Conservation (phyloP, 2,888 invertebrate species). For the Lamellibrachia columna region DNA sequence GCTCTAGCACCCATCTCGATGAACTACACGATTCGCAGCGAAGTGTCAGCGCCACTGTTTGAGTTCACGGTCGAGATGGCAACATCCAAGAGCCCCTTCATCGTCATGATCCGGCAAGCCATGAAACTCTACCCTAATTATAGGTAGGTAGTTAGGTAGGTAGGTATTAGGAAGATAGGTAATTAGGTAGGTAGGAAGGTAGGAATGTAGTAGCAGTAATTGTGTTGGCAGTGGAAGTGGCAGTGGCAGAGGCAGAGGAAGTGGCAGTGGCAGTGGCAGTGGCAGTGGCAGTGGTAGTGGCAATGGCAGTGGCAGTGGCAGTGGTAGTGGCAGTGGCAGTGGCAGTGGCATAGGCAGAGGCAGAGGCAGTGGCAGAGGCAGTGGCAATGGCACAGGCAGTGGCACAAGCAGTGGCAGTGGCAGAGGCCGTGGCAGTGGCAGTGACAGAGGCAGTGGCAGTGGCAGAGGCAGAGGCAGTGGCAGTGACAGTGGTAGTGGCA, state of each 20-base stretch:
- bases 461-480: slow-evolving; percentile 30
- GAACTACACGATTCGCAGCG: slow-evolving; percentile 6
- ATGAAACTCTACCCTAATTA: not conserved
- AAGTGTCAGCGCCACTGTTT: not conserved
- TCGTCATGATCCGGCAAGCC: not conserved
- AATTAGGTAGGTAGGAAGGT: too few species aligned
- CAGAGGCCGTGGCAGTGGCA: not conserved
- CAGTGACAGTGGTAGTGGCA: slow-evolving; percentile 13
- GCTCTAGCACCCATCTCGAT: not conserved
- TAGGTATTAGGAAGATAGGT: too few species aligned
- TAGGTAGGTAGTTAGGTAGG: not conserved
- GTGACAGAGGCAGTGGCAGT: not conserved
- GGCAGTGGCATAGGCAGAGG: not conserved
- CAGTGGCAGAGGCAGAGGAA: slow-evolving; percentile 23
- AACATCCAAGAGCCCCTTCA: slow-evolving; percentile 8
- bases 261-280: slow-evolving; percentile 20
- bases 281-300: not conserved
- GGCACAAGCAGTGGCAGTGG: not conserved
- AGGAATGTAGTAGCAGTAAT: too few species aligned
- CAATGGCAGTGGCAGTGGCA: slow-evolving; percentile 6
- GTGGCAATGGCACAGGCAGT: slow-evolving; percentile 26
- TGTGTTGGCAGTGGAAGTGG: not conserved
- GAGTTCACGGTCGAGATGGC: not conserved
- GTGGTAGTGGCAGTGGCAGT: not conserved
- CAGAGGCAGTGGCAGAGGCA: slow-evolving; percentile 17